These are phyloP conservation scores for Bibio marci DNA, from an alignment of 2,888 invertebrate genomes.

Conservation along the genomic window DNA sequence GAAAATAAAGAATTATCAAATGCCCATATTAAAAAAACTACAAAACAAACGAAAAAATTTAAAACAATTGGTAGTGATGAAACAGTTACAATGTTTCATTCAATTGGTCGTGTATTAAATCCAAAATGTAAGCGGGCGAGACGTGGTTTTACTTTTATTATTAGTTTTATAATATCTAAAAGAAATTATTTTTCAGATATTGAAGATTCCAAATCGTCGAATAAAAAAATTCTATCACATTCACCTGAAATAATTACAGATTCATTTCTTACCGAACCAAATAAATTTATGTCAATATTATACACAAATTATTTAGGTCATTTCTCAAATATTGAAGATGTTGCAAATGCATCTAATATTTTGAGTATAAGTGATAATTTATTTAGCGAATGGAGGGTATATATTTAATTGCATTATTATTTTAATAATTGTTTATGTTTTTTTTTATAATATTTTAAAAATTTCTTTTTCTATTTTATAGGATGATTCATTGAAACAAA, in stretches of 20 bases:
- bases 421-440: slow-evolving; percentile 1
- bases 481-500: slow-evolving; percentile 18
- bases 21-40: slow-evolving; percentile 13
- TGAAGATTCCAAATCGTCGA: slow-evolving; percentile 14
- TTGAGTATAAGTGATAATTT: slow-evolving; percentile 56
- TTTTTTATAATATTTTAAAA: not conserved
- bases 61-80: slow-evolving; percentile 46
- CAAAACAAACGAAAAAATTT: slow-evolving; percentile 17
- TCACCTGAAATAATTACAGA: slow-evolving; percentile 47
- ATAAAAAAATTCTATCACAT: slow-evolving; percentile 33
- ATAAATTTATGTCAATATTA: slow-evolving; percentile 46
- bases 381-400: slow-evolving; percentile 42
- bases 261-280: slow-evolving; percentile 48
- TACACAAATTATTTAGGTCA: slow-evolving; percentile 61
- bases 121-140: slow-evolving; percentile 52
- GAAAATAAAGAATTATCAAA: slow-evolving; percentile 9
- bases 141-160: too few species aligned
- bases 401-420: not conserved
- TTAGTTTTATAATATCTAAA: too few species aligned
- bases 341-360: slow-evolving; percentile 40
- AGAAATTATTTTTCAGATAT: slow-evolving; percentile 27
- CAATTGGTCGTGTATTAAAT: slow-evolving; percentile 57
- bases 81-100: slow-evolving; percentile 54
- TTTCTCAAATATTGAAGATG: slow-evolving; percentile 45
- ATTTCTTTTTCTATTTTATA: slow-evolving; percentile 6